Evolutionary conservation across 1,140 invertebrate genomes (phyloP).

Genomic region (Phthorimaea operculella): DNA sequence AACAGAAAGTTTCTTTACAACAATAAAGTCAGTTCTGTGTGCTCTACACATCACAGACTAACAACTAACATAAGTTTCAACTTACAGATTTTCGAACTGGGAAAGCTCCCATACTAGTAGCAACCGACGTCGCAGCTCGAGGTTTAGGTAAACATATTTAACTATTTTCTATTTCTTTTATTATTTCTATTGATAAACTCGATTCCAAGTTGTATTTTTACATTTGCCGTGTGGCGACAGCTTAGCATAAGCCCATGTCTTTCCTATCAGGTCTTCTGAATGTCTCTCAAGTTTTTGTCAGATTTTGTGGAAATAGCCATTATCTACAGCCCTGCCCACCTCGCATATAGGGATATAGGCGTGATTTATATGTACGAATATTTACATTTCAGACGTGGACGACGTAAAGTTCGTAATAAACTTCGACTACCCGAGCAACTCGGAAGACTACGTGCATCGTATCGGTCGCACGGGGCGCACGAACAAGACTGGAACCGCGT

Average conservation of each 20-base stretch:
- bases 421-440: slow-evolving; percentile 98
- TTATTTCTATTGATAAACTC: background rate
- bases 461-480: slow-evolving; percentile 97
- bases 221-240: no score
- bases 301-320: no score
- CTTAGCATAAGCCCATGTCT: no score
- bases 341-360: no score
- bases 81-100: slow-evolving; percentile 83
- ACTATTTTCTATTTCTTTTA: background rate
- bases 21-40: no score
- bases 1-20: no score
- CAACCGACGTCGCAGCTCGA: slow-evolving; percentile 92
- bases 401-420: slow-evolving; percentile 99
- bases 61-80: background rate
- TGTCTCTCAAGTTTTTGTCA: no score
- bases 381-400: slow-evolving; percentile 87
- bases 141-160: slow-evolving; percentile 78
- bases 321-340: no score
- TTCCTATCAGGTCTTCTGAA: no score
- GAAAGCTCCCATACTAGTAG: slow-evolving; percentile 85
- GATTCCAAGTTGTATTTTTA: background rate
- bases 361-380: slow-evolving; percentile 13
- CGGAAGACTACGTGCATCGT: slow-evolving; percentile 99
- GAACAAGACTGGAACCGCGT: slow-evolving; percentile 96
- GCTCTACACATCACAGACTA: no score